A percentile compares a stretch with the other conserved stretches of the same genome.
Conservation (phyloP, 2,888 invertebrate genomes). For the Stenichneumon culpator region DNA sequence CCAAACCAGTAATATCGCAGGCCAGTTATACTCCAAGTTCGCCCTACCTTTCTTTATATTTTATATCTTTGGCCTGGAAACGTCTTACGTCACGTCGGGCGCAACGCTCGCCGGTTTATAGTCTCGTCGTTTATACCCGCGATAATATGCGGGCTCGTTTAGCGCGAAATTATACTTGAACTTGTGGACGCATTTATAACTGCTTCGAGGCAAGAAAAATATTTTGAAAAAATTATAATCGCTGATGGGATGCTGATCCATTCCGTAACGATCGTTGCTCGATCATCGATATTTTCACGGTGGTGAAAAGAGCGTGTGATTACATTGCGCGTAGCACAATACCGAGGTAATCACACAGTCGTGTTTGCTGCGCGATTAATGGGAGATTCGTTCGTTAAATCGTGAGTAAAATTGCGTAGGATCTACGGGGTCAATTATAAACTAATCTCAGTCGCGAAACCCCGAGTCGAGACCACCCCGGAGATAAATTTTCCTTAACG, state of each 20-base stretch:
- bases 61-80: conserved; percentile 10
- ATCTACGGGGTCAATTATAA: conserved; percentile 23
- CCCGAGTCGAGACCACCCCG: conserved; percentile 41
- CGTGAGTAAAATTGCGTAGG: conserved; percentile 25
- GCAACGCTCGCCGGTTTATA: conserved; percentile 5
- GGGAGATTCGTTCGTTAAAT: conserved; percentile 42
- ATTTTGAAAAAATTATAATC: conserved; percentile 18
- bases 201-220: conserved; percentile 1
- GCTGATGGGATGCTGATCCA: neutral
- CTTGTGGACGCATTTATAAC: conserved; percentile 22
- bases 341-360: conserved; percentile 7
- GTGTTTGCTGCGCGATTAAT: neutral
- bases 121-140: conserved; percentile 46
- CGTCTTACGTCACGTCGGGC: conserved; percentile 47
- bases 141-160: conserved; percentile 47
- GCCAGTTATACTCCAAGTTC: conserved; percentile 33
- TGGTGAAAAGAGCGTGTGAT: conserved; percentile 7
- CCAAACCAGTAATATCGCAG: conserved; percentile 8
- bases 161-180: conserved; percentile 48
- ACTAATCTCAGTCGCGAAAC: conserved; percentile 26
- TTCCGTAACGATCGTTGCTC: neutral
- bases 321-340: conserved; percentile 12
- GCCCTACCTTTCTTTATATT: conserved; percentile 29
- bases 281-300: conserved; percentile 1
- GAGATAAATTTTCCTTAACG: conserved; percentile 52